phyloP scores from a whole-genome alignment of 2,797 vertebrate species.

The Pelodytes ibericus region DNA sequence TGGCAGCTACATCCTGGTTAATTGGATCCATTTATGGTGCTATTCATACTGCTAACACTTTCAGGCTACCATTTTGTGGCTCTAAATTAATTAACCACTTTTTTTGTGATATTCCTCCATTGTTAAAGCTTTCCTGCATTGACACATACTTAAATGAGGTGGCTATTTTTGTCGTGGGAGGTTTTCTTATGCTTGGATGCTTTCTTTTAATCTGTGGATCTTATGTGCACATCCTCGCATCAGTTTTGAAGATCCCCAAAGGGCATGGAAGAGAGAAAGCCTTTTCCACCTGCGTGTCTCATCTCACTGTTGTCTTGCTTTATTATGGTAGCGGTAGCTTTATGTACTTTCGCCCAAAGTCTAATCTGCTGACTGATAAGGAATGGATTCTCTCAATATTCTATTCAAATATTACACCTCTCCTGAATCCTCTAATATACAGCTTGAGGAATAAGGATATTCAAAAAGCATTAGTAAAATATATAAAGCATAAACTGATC shows the following conservation, averaged over 20 bases:
- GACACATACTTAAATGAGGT: conserved; percentile 34
- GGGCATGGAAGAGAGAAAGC: conserved; percentile 10
- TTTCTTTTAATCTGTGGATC: conserved; percentile 44
- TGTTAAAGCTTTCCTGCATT: conserved; percentile 44
- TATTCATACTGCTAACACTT: conserved; percentile 43
- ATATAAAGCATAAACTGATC: neutral
- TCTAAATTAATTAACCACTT: conserved; percentile 40
- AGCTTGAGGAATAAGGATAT: conserved; percentile 47
- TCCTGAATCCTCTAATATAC: conserved; percentile 47
- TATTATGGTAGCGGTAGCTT: conserved; percentile 48
- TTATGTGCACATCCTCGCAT: conserved; percentile 28
- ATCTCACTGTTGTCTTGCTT: conserved; percentile 35
- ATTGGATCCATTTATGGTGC: conserved; percentile 33
- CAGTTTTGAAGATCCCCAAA: conserved; percentile 33
- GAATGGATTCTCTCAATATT: conserved; percentile 41
- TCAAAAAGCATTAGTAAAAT: conserved; percentile 4
- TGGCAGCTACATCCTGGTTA: conserved; percentile 33
- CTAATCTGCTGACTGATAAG: conserved; percentile 20
- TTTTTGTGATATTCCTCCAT: conserved; percentile 49
- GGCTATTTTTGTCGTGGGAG: conserved; percentile 38
- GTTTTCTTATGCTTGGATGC: conserved; percentile 43
- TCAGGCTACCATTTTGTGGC: conserved; percentile 38
- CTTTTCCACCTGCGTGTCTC: conserved; percentile 42
- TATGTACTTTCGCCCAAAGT: conserved; percentile 46
- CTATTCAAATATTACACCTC: conserved; percentile 39